Evolutionary conservation across 1,140 invertebrate genomes (phyloP).

Genomic region (Magallana ariakensis): DNA sequence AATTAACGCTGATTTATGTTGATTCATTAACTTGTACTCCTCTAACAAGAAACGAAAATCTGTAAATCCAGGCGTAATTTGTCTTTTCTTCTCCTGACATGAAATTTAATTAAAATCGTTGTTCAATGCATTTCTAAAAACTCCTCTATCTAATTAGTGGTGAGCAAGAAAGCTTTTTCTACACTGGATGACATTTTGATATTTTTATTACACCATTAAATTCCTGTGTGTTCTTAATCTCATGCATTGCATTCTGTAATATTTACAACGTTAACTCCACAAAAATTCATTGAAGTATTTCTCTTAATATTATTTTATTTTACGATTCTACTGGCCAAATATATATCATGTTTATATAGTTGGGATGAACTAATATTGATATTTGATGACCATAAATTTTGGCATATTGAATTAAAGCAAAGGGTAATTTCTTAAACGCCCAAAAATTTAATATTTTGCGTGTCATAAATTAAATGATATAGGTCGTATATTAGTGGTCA

Average conservation of each 20-base stretch:
- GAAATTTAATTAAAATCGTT: no score
- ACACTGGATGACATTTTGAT: no score
- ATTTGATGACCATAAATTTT: slow-evolving; percentile 4
- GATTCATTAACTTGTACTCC: not conserved
- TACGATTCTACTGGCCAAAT: not conserved
- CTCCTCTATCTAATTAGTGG: no score
- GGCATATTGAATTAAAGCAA: not conserved
- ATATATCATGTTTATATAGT: not conserved
- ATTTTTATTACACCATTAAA: no score
- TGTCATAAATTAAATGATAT: not conserved
- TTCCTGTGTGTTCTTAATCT: no score
- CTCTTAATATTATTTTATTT: not conserved
- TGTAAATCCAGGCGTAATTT: no score
- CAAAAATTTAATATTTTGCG: not conserved
- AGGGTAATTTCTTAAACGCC: not conserved
- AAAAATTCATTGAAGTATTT: slow-evolving; percentile 20
- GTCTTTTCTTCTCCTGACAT: no score
- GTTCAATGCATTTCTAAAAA: no score
- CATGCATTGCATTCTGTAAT: not conserved
- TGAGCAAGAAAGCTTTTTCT: no score
- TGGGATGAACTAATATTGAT: not conserved
- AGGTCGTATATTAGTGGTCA: no score
- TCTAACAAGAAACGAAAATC: not conserved
- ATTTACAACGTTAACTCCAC: not conserved
- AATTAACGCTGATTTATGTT: not conserved